Conservation (phyloP, 2,888 invertebrate species). For the Nysson spinosus region DNA sequence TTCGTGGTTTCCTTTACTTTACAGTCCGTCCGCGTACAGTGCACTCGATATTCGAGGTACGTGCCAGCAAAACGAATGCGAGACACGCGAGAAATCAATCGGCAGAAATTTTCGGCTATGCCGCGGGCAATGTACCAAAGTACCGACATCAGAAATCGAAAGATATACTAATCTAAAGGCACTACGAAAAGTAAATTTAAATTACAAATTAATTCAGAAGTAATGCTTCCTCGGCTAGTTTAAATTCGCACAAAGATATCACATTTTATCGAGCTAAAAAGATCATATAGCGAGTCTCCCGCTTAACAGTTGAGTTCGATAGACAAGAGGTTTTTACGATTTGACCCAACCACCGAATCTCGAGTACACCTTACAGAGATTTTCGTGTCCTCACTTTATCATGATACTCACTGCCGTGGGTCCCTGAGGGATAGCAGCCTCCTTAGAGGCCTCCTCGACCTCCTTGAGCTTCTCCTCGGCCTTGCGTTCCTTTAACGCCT, state of each 20-base stretch:
- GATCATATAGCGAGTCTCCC: neutral
- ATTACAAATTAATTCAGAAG: no score
- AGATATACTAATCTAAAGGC: no score
- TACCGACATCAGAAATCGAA: no score
- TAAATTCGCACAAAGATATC: no score
- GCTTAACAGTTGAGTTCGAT: neutral
- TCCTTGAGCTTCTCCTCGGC: conserved; percentile 89
- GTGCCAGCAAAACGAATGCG: conserved; percentile 15
- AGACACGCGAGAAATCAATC: neutral
- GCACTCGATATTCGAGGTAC: conserved; percentile 53
- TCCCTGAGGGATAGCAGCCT: conserved; percentile 69
- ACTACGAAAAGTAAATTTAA: no score
- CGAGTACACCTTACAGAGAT: conserved; percentile 73
- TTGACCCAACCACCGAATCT: conserved; percentile 69
- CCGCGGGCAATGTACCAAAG: no score
- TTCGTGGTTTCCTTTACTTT: conserved; percentile 36
- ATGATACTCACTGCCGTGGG: conserved; percentile 75
- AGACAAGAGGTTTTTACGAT: conserved; percentile 21
- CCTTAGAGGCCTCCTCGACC: conserved; percentile 73
- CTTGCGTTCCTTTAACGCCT: conserved; percentile 92
- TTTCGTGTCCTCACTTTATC: conserved; percentile 75
- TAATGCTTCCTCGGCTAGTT: no score
- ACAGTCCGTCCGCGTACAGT: conserved; percentile 37
- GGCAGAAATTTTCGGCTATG: no score
- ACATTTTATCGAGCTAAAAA: no score